These are phyloP conservation scores for Xestia ashworthii DNA, from an alignment of 2,888 invertebrate species.

Conservation along the genomic window DNA sequence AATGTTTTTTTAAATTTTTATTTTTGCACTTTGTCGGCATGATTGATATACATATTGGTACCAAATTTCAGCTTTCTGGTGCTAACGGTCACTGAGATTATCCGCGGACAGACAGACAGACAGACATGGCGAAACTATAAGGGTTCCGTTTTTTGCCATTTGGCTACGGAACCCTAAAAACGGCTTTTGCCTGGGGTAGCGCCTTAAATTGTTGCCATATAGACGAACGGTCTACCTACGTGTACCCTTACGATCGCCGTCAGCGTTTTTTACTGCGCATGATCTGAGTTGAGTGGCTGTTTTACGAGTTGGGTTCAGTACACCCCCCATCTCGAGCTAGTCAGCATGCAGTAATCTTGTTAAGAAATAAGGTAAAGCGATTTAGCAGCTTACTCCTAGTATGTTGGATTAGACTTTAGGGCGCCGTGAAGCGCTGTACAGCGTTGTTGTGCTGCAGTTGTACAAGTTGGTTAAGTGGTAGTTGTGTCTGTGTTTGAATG, in stretches of 20 bases:
- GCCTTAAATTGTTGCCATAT: neutral
- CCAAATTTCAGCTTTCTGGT: too few species aligned
- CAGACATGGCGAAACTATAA: too few species aligned
- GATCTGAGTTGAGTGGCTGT: constrained; percentile 76
- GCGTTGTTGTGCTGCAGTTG: neutral
- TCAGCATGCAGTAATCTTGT: constrained; percentile 76
- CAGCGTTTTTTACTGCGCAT: constrained; percentile 79
- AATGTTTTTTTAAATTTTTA: too few species aligned
- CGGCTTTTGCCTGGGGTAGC: too few species aligned
- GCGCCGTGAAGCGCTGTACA: constrained; percentile 5
- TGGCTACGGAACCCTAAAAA: too few species aligned
- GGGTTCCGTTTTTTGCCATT: too few species aligned
- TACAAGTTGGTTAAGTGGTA: constrained; percentile 15
- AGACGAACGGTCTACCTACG: neutral
- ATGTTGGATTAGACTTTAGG: constrained; percentile 51
- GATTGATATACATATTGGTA: too few species aligned
- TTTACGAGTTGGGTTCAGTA: constrained; percentile 68
- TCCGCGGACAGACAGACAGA: too few species aligned
- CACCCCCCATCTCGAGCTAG: constrained; percentile 58
- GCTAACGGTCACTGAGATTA: too few species aligned
- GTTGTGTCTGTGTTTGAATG: constrained; percentile 10
- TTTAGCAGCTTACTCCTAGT: constrained; percentile 38
- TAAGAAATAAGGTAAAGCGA: constrained; percentile 69
- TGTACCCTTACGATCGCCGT: constrained; percentile 16
- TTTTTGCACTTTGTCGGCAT: too few species aligned